Base-by-base conservation (phyloP, 2,888 invertebrate species). In the Hydrotaea cyrtoneurina region DNA sequence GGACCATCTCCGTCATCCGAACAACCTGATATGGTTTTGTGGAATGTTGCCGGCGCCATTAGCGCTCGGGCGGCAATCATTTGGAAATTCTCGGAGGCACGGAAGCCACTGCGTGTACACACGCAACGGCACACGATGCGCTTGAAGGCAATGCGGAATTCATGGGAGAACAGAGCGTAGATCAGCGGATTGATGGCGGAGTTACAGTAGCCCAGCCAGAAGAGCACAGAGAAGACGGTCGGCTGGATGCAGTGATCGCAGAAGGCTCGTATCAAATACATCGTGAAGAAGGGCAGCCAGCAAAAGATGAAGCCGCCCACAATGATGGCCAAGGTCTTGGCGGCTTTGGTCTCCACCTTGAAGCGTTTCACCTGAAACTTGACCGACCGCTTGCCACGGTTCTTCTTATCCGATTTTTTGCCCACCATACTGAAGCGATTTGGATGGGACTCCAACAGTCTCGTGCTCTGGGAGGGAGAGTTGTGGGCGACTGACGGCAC, bases 171-270 rank as follows among this genome's bases (percentile, higher is more conserved):
- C 82, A 98, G 94, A 1, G 98, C 98, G 92, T 98, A 98, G 87
- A 98, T 98, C 88, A 97, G 95, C 0, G 98, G 98, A 92, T 98
- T 99, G 88, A 98, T 96, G 53, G 98, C 98, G 3, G 98, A 98
- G 92, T 99, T 99, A 93, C 98, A 98, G 93, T 99, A 99, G 10
- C 99, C 99, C 78, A 99, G 94, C 98, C 99, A 99, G 93, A 99
- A 98, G 55, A 98, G 95, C 62, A 98, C 95, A 19, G 97, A 97
- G 93, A 98, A 98, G 78, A 98, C 94, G 73, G 97, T 94, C 0
- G 96, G 95, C 85, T 96, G 95, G 72, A 98, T 97, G 92, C 98
- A 98, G 78, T 95, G 94, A 17, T 94, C 95, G 91, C 97, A 97
- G 91, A 97, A 98, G 0, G 98, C 98, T 26, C 97, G 94, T 83